Conservation (phyloP, 2,797 vertebrate species). For the Cirrhinus molitorella region DNA sequence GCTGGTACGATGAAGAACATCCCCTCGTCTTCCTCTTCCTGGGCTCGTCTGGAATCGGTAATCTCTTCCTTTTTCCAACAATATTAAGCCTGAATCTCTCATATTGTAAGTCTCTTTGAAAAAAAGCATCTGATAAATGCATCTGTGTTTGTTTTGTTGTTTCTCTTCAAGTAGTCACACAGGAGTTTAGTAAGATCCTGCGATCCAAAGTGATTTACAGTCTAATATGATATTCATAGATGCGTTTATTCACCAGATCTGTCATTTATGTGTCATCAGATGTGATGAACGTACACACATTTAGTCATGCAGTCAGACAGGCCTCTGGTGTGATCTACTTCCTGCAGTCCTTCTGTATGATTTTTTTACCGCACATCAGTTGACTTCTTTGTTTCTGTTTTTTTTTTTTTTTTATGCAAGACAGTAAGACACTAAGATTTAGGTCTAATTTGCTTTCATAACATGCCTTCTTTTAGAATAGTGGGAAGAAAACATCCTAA, state of each 20-base stretch:
- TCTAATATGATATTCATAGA: neutral
- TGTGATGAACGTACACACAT: slow-evolving; percentile 58
- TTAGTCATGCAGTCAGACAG: neutral
- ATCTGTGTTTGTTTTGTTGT: neutral
- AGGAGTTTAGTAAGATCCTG: neutral
- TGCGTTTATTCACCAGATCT: neutral
- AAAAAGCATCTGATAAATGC: neutral
- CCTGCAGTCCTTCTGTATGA: neutral
- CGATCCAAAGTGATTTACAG: neutral
- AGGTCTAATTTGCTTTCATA: neutral
- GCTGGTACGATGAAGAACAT: slow-evolving; percentile 98
- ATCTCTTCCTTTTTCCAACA: slow-evolving; percentile 48
- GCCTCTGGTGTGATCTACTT: neutral
- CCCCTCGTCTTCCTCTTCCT: slow-evolving; percentile 97
- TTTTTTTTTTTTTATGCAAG: neutral
- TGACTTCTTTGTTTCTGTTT: neutral
- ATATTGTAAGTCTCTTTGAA: neutral
- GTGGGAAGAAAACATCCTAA: neutral
- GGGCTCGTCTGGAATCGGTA: slow-evolving; percentile 98
- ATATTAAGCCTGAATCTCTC: neutral
- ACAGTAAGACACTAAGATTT: neutral
- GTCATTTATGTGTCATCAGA: slow-evolving; percentile 6
- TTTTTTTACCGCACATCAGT: neutral
- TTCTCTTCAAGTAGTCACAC: neutral
- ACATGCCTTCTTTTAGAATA: neutral